Evolutionary conservation across 1,140 invertebrate genomes (phyloP).

Genomic region (Solenopsis fugax): DNA sequence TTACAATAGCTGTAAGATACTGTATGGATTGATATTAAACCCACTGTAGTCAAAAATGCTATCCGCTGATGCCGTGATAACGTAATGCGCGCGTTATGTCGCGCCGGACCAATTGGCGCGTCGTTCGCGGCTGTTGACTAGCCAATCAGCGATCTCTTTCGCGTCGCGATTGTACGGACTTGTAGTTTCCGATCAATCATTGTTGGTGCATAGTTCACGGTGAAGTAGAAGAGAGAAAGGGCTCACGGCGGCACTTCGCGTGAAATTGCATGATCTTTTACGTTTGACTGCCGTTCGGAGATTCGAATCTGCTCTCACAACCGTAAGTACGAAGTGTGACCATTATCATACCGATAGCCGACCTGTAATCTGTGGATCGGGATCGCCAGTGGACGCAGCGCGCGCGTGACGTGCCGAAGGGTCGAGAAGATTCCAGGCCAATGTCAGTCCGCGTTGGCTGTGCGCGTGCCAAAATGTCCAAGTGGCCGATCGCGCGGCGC

Average conservation of each 20-base stretch:
- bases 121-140: not conserved
- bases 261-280: conserved; percentile 78
- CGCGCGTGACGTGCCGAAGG: conserved; percentile 38
- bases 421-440: conserved; percentile 71
- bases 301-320: conserved; percentile 69
- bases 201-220: conserved; percentile 55
- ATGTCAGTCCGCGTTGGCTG: conserved; percentile 65
- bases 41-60: too few species aligned
- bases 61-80: too few species aligned
- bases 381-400: not conserved
- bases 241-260: conserved; percentile 69
- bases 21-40: too few species aligned
- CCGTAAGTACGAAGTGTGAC: conserved; percentile 72
- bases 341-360: not conserved
- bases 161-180: conserved; percentile 51
- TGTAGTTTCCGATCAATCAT: conserved; percentile 63
- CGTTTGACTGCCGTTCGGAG: conserved; percentile 64
- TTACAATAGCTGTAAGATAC: too few species aligned
- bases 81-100: too few species aligned
- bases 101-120: too few species aligned
- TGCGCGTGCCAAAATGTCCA: conserved; percentile 72
- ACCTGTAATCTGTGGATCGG: not conserved
- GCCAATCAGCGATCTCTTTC: conserved; percentile 66
- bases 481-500: conserved; percentile 31
- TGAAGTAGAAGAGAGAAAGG: conserved; percentile 60